A percentile compares a stretch with the other conserved stretches of the same genome.
Evolutionary conservation across 2,888 invertebrate genomes (phyloP).

Genomic region (Mythimna ferrago): DNA sequence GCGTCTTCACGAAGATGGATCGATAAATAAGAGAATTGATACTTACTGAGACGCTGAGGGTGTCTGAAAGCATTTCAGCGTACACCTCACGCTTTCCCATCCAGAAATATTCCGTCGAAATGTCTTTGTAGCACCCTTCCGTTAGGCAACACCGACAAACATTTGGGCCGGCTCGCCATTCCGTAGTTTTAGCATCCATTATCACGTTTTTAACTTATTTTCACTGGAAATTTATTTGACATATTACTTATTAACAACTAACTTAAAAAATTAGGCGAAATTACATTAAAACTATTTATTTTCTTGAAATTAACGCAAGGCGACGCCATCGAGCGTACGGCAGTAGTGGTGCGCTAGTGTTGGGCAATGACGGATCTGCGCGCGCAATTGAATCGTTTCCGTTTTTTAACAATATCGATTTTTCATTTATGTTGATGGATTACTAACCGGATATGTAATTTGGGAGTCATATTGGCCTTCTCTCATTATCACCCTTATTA

Average conservation of each 20-base stretch:
- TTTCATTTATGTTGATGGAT: conserved; percentile 25
- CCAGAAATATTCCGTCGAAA: conserved; percentile 89
- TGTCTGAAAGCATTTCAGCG: conserved; percentile 84
- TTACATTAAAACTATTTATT: conserved; percentile 55
- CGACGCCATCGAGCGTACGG: conserved; percentile 68
- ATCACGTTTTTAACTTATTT: conserved; percentile 71
- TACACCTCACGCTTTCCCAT: conserved; percentile 88
- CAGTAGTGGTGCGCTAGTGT: conserved; percentile 51
- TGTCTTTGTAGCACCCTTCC: conserved; percentile 88
- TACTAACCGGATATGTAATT: conserved; percentile 2
- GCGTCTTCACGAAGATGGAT: conserved; percentile 43
- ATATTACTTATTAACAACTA: conserved; percentile 59
- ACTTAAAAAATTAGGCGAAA: conserved; percentile 49
- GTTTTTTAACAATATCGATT: conserved; percentile 53
- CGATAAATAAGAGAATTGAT: conserved; percentile 23
- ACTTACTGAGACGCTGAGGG: conserved; percentile 83
- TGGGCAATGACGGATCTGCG: conserved; percentile 37
- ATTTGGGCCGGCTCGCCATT: conserved; percentile 86
- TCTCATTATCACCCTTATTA: neutral
- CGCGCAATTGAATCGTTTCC: conserved; percentile 45
- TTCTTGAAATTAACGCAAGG: conserved; percentile 58
- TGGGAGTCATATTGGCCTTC: neutral
- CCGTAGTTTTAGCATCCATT: conserved; percentile 83
- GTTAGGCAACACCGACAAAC: conserved; percentile 87
- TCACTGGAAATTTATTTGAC: conserved; percentile 71